Evolutionary conservation across 1,140 invertebrate genomes (phyloP), one percentile per base, ranked within the genome.

Genomic region (Drosophila murphyi): DNA sequence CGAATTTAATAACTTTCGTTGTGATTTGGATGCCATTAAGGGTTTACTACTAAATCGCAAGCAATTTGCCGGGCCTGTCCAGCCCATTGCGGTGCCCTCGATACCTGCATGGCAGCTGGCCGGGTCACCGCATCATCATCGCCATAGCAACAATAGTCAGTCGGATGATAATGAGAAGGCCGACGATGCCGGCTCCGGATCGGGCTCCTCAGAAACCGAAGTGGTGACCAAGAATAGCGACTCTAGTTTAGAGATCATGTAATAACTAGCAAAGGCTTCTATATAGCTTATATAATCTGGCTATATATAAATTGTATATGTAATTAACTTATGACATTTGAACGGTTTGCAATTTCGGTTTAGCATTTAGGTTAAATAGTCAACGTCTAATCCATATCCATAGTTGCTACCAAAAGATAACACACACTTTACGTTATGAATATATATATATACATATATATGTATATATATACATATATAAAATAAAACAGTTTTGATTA

Each of bases 101-200:
- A 96, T 96, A 70, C 96, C 96, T 31, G 94, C 95, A 6, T 97
- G 96, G 96, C 96, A 96, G 90, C 93, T 96, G 41, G 93, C 94
- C 20, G 73, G 90, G 4, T 80, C 90, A 3, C 90, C 90, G 1
- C 90, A 76, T 48, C 86, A 75, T 47, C 83, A 86, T 43, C 83
- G 70, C 34, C 78, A 79, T 59, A 75, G 76, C 20, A 76, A 71
- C 47, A 76, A 69, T 48, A 83, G 82, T 55, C 88, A 90, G 57
- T 88, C 86, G n/a, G 91, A 92, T 59, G 89, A 92, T 56, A 92
- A 86, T 39, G 92, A 92, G 34, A 92, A 92, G 55, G 81, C 65
- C 48, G 92, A 92, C 39, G 92, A 92, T 63, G 90, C 83, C 56
- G 92, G 93, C 64, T 94, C 94, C 2, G 95, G 94, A 0, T 95